phyloP scores from a whole-genome alignment of 2,888 invertebrate genomes.

The Tenodera sinensis region DNA sequence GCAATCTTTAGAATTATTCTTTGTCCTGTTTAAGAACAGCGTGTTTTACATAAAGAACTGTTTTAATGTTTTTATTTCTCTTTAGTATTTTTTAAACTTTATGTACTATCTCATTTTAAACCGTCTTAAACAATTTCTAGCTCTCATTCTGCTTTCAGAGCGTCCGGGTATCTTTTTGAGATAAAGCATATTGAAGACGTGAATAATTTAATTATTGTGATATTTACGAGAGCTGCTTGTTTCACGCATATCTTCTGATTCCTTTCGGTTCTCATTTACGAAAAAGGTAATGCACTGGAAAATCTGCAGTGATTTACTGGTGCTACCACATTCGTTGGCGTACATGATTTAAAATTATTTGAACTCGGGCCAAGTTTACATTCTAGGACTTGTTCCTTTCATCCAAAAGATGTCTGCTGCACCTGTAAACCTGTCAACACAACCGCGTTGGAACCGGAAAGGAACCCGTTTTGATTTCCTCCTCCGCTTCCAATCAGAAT shows the following conservation, averaged over 20 bases:
- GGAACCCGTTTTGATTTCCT: background rate
- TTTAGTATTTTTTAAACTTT: background rate
- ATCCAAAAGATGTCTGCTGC: background rate
- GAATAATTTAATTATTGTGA: too few species aligned
- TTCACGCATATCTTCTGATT: background rate
- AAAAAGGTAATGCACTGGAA: background rate
- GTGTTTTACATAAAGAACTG: too few species aligned
- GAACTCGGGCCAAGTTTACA: background rate
- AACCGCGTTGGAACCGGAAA: background rate
- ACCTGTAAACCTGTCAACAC: background rate
- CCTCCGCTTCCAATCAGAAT: background rate
- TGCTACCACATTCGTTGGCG: background rate
- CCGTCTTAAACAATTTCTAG: background rate
- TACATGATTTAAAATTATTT: background rate
- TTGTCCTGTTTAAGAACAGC: too few species aligned
- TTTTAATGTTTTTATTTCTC: too few species aligned
- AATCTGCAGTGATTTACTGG: background rate
- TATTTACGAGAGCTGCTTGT: background rate
- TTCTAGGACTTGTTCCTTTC: background rate
- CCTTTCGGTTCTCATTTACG: background rate
- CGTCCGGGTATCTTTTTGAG: background rate
- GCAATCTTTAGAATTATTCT: too few species aligned
- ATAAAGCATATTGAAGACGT: background rate
- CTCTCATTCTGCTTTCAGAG: background rate
- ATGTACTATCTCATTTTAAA: background rate